phyloP scores from a whole-genome alignment of 2,113 vertebrate species.

The Pluvialis apricaria region DNA sequence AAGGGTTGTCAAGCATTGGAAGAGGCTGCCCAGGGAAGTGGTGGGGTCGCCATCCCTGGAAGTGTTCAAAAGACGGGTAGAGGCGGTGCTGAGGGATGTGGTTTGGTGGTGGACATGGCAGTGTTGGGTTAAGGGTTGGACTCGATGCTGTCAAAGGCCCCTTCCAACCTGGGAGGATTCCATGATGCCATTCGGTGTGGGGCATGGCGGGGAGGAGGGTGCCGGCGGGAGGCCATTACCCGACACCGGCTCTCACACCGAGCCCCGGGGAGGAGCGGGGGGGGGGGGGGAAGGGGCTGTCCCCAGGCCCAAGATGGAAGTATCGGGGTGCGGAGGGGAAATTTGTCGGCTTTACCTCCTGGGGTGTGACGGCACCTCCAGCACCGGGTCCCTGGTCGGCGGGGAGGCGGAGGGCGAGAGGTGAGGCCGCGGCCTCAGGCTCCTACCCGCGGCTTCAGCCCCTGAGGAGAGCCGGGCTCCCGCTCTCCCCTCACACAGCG shows the following conservation, averaged over 20 bases:
- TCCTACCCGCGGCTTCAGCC: neutral
- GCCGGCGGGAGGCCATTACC: rapidly evolving
- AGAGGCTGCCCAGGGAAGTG: neutral
- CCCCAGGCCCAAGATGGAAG: rapidly evolving
- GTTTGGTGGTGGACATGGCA: neutral
- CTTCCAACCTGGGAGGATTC: neutral
- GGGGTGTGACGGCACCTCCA: neutral
- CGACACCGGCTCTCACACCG: neutral
- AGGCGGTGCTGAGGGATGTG: neutral
- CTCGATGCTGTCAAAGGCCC: neutral
- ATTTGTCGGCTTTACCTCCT: neutral
- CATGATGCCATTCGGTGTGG: neutral
- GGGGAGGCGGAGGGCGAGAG: no score
- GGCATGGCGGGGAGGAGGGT: no score
- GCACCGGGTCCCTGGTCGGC: no score
- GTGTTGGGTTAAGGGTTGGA: neutral
- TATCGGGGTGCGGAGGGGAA: rapidly evolving
- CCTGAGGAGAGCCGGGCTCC: neutral
- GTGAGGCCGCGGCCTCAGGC: rapidly evolving
- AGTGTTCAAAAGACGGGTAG: neutral
- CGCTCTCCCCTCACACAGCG: neutral
- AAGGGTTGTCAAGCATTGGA: neutral
- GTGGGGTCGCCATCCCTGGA: neutral
- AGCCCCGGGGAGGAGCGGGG: no score
- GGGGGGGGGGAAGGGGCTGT: no score